Base-by-base conservation (phyloP, 2,113 vertebrate genomes). In the Phaetusa simplex region DNA sequence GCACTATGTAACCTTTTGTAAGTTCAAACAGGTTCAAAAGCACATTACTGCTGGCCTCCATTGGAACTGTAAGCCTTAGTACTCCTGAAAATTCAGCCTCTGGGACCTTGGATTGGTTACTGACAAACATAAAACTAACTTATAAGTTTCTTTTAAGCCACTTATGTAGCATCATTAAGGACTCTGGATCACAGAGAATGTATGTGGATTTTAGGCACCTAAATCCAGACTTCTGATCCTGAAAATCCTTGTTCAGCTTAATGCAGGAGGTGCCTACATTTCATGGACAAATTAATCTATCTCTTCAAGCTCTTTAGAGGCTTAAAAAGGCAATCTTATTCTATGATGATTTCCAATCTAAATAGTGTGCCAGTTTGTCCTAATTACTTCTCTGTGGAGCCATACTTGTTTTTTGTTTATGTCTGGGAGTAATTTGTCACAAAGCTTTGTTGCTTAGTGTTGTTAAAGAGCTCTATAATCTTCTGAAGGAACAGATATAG, bases 361-460 rank as follows among this genome's bases (percentile, higher is more conserved):
- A 93, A 71, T 9, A 79, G 65, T 22, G 30, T 69, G 74, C 22
- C 21, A 42, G 36, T 82, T 96, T 85, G 40, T 87, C 50, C 70
- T 95, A 93, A 95, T 93, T 97, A 85, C 81, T 94, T 79, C 45
- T 92, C 66, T 79, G 32, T 49, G 70, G 84, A 95, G 23, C 36
- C 73, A 93, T 85, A 73, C 49, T 93, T 89, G 56, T 1, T 38
- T 94, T 94, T 65, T 87, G 38, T 81, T 93, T n/a, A 14, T 85
- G 65, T 49, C 47, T 43, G 22, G 61, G 64, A 89, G 9, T 26
- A 78, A 82, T 81, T 85, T 94, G 65, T 71, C 69, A 67, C 29
- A 91, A 92, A 86, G 69, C 56, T 91, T 92, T 86, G 69, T 67
- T 83, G 67, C 38, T 83, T 84, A 34, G 1, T 64, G 64, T 47